Percentiles rank a stretch among this genome's conserved stretches.
Evolutionary conservation across 2,797 vertebrate genomes (phyloP).

Genomic region (Sebastes baramenuke): DNA sequence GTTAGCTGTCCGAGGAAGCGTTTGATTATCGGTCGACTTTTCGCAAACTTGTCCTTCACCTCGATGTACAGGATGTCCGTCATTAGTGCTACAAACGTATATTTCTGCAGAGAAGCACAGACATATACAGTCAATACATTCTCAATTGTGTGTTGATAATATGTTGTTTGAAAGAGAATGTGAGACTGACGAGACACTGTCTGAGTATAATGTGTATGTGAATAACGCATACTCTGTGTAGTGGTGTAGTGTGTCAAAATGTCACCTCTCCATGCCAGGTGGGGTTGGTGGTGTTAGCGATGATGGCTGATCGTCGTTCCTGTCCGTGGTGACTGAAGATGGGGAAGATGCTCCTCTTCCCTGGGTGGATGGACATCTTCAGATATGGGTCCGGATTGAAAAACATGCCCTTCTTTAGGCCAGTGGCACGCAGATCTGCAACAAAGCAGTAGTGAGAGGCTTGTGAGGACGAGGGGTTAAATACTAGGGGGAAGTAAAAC

Average conservation of each 20-base stretch:
- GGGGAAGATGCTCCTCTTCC: conserved; percentile 95
- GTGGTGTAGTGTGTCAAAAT: not conserved
- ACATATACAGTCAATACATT: not conserved
- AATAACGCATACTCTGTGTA: not conserved
- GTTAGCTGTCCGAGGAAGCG: conserved; percentile 97
- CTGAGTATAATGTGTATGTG: not conserved
- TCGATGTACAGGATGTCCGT: conserved; percentile 99
- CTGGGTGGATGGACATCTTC: conserved; percentile 98
- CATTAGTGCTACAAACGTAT: conserved; percentile 96
- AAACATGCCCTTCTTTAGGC: conserved; percentile 99
- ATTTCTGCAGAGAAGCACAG: conserved; percentile 87
- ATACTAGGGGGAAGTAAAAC: no score
- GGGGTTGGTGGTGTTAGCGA: conserved; percentile 97
- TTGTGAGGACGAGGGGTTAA: not conserved
- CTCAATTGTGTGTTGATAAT: not conserved
- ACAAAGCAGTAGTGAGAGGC: not conserved
- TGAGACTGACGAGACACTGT: not conserved
- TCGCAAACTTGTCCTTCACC: conserved; percentile 99
- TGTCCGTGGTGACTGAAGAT: conserved; percentile 96
- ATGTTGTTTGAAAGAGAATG: not conserved
- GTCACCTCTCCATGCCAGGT: conserved; percentile 96
- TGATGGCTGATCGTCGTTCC: conserved; percentile 94
- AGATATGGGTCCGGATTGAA: conserved; percentile 99
- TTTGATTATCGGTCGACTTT: conserved; percentile 98
- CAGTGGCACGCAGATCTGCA: conserved; percentile 92